Percentiles rank a stretch among this genome's conserved stretches.
Conservation (phyloP, 1,140 invertebrate genomes). For the Cryptotermes secundus region DNA sequence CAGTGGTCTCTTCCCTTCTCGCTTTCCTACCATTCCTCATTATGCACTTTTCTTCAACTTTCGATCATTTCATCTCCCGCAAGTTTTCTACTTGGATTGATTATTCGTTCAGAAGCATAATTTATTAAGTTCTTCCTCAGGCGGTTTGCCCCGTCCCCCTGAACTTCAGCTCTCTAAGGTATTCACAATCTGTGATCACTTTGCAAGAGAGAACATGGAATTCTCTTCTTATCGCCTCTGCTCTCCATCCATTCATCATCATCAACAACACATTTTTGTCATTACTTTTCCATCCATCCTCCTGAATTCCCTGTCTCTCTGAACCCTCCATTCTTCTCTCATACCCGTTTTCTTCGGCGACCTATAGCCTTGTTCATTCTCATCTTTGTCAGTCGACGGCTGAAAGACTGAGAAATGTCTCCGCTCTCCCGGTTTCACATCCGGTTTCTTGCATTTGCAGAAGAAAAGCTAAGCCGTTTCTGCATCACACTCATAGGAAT, state of each 20-base stretch:
- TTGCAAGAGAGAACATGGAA: not conserved
- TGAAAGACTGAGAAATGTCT: not conserved
- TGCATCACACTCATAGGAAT: not conserved
- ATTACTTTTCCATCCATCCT: not conserved
- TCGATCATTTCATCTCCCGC: too few relatives aligned
- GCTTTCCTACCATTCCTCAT: too few relatives aligned
- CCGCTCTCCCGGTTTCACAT: not conserved
- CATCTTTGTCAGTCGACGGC: not conserved
- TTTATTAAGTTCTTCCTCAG: too few relatives aligned
- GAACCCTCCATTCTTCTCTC: not conserved
- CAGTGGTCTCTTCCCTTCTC: too few relatives aligned
- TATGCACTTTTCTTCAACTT: too few relatives aligned
- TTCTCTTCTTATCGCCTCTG: not conserved
- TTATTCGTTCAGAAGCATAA: too few relatives aligned
- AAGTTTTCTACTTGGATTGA: too few relatives aligned
- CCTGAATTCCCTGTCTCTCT: not conserved
- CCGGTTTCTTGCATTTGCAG: too few relatives aligned
- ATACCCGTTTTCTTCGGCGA: too few relatives aligned
- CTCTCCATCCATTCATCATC: not conserved
- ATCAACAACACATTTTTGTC: not conserved
- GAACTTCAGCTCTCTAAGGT: too few relatives aligned
- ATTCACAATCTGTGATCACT: not conserved
- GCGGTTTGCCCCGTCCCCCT: too few relatives aligned
- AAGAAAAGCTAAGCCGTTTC: too few relatives aligned
- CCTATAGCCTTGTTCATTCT: not conserved